Percentiles rank a stretch among this genome's conserved stretches.
Conservation (phyloP, 2,113 vertebrate genomes). For the Mastomys natalensis region DNA sequence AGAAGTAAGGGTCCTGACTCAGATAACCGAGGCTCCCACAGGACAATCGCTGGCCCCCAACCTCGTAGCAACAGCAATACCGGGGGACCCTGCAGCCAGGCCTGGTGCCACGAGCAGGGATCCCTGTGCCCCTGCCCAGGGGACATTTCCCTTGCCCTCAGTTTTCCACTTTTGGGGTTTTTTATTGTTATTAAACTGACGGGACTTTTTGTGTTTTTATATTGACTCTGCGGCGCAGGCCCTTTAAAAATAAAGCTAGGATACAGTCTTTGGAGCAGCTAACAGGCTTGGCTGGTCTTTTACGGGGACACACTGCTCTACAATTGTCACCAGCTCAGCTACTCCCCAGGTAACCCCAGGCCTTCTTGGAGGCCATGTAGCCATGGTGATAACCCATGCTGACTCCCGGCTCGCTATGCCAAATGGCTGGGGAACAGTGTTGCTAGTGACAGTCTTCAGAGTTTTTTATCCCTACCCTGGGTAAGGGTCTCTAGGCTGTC, state of each 20-base stretch:
- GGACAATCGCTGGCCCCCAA: slow-evolving; percentile 79
- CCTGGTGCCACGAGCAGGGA: slow-evolving; percentile 77
- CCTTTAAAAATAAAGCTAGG: slow-evolving; percentile 81
- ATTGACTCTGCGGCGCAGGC: slow-evolving; percentile 76
- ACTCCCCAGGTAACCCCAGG: slow-evolving; percentile 61
- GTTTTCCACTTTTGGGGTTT: slow-evolving; percentile 80
- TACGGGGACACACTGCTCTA: slow-evolving; percentile 10
- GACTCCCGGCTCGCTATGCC: slow-evolving; percentile 61
- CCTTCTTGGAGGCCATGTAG: slow-evolving; percentile 49
- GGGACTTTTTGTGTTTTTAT: slow-evolving; percentile 85
- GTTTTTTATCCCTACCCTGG: not conserved
- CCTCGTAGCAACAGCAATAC: slow-evolving; percentile 83
- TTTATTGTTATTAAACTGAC: slow-evolving; percentile 85
- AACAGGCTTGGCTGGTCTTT: slow-evolving; percentile 63
- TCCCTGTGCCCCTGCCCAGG: slow-evolving; percentile 67
- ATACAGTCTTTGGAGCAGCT: slow-evolving; percentile 71
- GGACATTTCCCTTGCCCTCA: slow-evolving; percentile 70
- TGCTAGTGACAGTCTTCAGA: not conserved
- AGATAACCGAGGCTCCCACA: slow-evolving; percentile 69
- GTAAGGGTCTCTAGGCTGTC: not conserved
- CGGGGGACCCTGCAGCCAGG: slow-evolving; percentile 67
- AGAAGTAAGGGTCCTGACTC: slow-evolving; percentile 89
- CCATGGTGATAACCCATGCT: slow-evolving; percentile 57
- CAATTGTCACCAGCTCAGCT: slow-evolving; percentile 19
- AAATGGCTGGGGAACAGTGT: not conserved